Evolutionary conservation across 2,797 vertebrate genomes (phyloP), one percentile per base, ranked within the genome.

Genomic region (Tenualosa ilisha): DNA sequence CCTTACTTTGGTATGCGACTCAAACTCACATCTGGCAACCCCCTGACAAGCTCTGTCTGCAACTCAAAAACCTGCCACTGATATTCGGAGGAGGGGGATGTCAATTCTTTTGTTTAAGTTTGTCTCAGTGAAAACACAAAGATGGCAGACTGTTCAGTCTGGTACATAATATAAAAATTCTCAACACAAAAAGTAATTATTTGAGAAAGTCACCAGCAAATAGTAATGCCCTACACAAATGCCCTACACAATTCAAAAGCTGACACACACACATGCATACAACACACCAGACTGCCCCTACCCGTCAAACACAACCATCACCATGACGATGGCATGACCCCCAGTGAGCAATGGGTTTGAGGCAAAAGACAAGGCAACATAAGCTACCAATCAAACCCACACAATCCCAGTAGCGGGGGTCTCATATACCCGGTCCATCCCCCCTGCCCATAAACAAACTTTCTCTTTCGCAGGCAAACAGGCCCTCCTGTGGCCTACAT

Each of bases 401-500:
- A 81, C 43, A 84, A 84, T 43, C 84, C 50, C 68, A 87, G 86
- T 86, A 89, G 87, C 84, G 87, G 83, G 26, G 51, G 53, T 49
- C 53, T 22, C 26, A 61, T 3, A 26, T 81, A 81, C 83, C 59
- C 87, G 85, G 68, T 53, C 65, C 37, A 50, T 65, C 56, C 86
- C 85, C 54, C 85, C 26, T 83, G 83, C 86, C 82, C 13, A 75
- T 83, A 89, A 91, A 90, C 87, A 90, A 90, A 90, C 83, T 86
- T 86, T 24, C 84, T 53, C 43, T 75, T 84, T 86, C 88, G 84
- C 50, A 59, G 86, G 86, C 86, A 92, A 93, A 94, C 91, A 88
- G 84, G 83, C 54, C 65, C 88, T 81, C 72, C 22, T 9, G 59
- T 86, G 54, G 79, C 85, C 85, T 53, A 37, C 46, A 8, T 83